Evolutionary conservation across 2,113 vertebrate genomes (phyloP).

Genomic region (Nycticorax nycticorax): DNA sequence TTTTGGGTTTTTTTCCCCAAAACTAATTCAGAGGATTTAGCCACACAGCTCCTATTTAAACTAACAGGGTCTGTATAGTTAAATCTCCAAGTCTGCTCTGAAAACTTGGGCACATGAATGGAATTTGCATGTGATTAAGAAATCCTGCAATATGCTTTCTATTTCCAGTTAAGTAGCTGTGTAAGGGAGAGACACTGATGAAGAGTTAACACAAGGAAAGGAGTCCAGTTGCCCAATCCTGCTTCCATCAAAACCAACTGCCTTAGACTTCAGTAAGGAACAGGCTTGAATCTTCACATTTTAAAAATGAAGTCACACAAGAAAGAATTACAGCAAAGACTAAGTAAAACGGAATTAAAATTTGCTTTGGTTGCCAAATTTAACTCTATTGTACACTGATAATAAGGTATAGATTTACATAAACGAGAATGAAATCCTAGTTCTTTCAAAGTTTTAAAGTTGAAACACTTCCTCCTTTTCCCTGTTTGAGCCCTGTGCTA

Average conservation of each 20-base stretch:
- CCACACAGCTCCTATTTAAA: neutral
- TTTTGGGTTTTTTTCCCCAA: neutral
- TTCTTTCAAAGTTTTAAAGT: neutral
- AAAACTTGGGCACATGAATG: conserved; percentile 3
- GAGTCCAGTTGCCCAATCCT: neutral
- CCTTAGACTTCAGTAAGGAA: neutral
- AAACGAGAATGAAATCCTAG: neutral
- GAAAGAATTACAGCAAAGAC: neutral
- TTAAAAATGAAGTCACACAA: neutral
- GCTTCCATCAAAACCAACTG: neutral
- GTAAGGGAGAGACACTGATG: neutral
- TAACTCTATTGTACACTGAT: neutral
- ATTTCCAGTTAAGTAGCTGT: neutral
- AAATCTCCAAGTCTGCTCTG: neutral
- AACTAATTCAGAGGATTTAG: neutral
- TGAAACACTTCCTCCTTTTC: neutral
- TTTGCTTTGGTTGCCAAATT: neutral
- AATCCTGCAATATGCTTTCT: neutral
- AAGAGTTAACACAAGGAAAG: neutral
- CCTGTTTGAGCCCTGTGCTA: neutral
- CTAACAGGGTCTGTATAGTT: neutral
- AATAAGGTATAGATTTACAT: neutral
- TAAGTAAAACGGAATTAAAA: neutral
- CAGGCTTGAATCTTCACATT: neutral
- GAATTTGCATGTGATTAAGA: conserved; percentile 32